Evolutionary conservation across 2,797 vertebrate genomes (phyloP).

Genomic region (Hyperoplus immaculatus): DNA sequence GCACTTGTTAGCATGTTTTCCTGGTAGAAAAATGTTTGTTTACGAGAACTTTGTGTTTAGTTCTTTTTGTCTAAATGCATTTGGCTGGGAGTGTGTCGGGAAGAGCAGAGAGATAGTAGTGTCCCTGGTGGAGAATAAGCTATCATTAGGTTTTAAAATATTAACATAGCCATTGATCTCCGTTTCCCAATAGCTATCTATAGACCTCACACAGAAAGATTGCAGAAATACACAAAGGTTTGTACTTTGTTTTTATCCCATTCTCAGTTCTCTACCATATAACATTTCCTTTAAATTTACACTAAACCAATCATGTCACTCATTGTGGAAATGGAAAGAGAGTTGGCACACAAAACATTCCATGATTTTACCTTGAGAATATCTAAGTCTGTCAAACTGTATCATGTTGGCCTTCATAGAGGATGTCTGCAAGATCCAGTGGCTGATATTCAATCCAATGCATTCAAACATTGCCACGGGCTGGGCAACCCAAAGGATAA

Average conservation of each 20-base stretch:
- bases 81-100: conserved; percentile 76
- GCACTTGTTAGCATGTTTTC: conserved; percentile 87
- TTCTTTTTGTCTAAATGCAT: conserved; percentile 78
- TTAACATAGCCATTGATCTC: conserved; percentile 64
- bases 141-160: conserved; percentile 73
- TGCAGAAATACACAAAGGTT: conserved; percentile 50
- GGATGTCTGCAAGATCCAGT: conserved; percentile 78
- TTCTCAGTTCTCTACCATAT: conserved; percentile 61
- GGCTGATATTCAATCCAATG: conserved; percentile 82
- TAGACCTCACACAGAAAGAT: conserved; percentile 39
- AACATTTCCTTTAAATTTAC: conserved; percentile 55
- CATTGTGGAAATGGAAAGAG: conserved; percentile 67
- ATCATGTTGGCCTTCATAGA: conserved; percentile 79
- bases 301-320: conserved; percentile 66
- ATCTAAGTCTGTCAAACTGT: conserved; percentile 74
- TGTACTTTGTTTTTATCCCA: conserved; percentile 46
- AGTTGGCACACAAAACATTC: conserved; percentile 75
- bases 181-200: conserved; percentile 50
- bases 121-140: conserved; percentile 68
- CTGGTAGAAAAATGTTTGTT: conserved; percentile 81
- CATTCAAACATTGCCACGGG: conserved; percentile 78
- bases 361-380: conserved; percentile 78
- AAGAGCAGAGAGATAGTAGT: conserved; percentile 65
- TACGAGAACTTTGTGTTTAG: conserved; percentile 71
- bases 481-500: conserved; percentile 81